Conservation (phyloP, 1,140 invertebrate species). For the Hyposmocoma kahamanoa region DNA sequence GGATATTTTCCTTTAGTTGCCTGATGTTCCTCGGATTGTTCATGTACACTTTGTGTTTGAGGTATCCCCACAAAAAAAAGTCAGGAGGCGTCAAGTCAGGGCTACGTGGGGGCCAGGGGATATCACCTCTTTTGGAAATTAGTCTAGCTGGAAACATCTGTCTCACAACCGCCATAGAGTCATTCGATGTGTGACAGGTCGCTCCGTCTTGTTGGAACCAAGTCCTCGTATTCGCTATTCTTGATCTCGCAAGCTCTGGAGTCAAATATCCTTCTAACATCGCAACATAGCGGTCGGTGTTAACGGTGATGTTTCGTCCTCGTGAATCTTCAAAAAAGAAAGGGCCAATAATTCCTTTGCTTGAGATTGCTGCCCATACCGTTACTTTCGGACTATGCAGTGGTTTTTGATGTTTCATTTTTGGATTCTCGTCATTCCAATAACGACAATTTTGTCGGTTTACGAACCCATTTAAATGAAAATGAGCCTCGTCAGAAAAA, state of each 20-base stretch:
- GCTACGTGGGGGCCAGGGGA: no score
- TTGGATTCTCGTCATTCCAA: no score
- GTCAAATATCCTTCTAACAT: conserved; percentile 28
- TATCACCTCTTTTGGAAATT: no score
- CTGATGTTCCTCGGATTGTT: no score
- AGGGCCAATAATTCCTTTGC: conserved; percentile 26
- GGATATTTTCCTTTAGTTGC: no score
- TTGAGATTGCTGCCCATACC: conserved; percentile 21
- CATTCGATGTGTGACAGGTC: conserved; percentile 24
- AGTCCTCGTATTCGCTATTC: conserved; percentile 22
- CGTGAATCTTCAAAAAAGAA: conserved; percentile 24
- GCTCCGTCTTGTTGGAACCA: conserved; percentile 31
- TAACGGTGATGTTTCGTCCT: conserved; percentile 26
- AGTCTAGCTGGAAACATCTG: conserved; percentile 25
- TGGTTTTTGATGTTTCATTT: no score
- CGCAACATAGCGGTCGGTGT: conserved; percentile 25
- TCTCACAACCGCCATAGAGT: conserved; percentile 14
- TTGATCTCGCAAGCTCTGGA: conserved; percentile 23
- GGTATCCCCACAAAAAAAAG: no score
- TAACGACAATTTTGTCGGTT: no score
- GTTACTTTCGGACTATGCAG: conserved; percentile 40
- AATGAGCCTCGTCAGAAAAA: no score
- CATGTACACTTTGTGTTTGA: no score
- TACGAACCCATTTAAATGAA: no score
- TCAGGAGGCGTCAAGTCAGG: no score